Evolutionary conservation across 2,113 vertebrate genomes (phyloP), one percentile per base, ranked within the genome.

Genomic region (Mellivora capensis): DNA sequence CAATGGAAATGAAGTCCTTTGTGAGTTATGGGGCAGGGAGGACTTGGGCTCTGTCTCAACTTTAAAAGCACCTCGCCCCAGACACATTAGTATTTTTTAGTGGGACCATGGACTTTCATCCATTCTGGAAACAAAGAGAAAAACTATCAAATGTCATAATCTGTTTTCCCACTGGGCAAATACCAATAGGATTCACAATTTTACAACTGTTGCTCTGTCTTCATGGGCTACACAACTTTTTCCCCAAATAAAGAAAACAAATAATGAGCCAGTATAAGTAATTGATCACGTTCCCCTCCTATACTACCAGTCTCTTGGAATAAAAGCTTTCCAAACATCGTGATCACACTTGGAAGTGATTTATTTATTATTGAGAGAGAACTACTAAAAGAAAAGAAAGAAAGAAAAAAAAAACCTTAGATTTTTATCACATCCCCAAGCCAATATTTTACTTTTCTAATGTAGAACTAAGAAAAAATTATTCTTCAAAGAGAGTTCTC

Each of bases 361-460:
- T 97, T 49, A 76, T 85, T 89, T 93, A 92, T 62, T 80, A 92
- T 0, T 96, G 79, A 86, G 62, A 95, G 42, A 85, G 64, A 93
- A 76, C 17, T 23, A 86, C 52, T 21, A 79, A 64, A 95, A 79
- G 7, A 57, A 82, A 77, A 71, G 39, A 52, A 52, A 52, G 37
- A 61, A n/a, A n/a, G n/a, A n/a, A n/a, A 77, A 20, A n/a, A 69
- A 69, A n/a, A 10, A 47, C 42, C 39, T 69, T 79, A 69, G n/a
- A 90, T 93, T 72, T 72, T 91, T 62, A 89, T 94, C 72, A 87
- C 10, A 93, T 25, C 12, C 23, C 6, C 49, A 94, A 96, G 9
- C 5, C 20, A 29, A 47, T 81, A 20, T 88, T 57, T 87, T 69
- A 84, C 44, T 93, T 94, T 90, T 91, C 64, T 87, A 89, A 95